Conservation (phyloP, 2,113 vertebrate species). For the Odontesthes bonariensis region DNA sequence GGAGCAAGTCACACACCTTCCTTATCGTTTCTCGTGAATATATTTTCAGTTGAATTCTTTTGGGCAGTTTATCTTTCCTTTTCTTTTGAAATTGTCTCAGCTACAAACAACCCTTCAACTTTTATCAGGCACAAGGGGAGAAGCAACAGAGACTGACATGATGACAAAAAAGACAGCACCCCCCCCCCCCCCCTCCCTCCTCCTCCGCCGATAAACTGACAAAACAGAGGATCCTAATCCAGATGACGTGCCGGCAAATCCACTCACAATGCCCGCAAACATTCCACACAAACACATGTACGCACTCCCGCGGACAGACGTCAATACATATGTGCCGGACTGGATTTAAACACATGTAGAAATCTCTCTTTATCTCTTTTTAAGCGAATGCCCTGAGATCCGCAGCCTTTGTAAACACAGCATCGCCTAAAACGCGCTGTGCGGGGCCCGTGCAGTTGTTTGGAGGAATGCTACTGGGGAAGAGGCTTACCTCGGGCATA, state of each 20-base stretch:
- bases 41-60: not conserved
- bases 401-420: conserved; percentile 23
- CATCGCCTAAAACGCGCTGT: conserved; percentile 21
- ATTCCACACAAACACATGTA: conserved; percentile 7
- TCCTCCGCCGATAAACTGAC: conserved; percentile 63
- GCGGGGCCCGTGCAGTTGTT: conserved; percentile 23
- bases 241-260: conserved; percentile 70
- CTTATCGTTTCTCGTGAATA: not conserved
- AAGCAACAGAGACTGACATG: conserved; percentile 44
- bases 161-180: conserved; percentile 70
- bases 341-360: conserved; percentile 35
- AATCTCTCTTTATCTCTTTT: conserved; percentile 23
- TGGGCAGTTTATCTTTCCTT: not conserved
- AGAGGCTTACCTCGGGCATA: conserved; percentile 47
- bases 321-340: conserved; percentile 34
- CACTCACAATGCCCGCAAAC: conserved; percentile 64
- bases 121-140: conserved; percentile 32
- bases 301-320: conserved; percentile 19
- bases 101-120: conserved; percentile 41
- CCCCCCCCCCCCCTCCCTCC: conserved; percentile 21
- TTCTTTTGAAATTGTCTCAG: conserved; percentile 23
- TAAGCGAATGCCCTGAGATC: conserved; percentile 43
- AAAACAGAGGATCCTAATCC: conserved; percentile 67
- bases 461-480: conserved; percentile 31
- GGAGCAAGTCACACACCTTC: not conserved